phyloP scores from a whole-genome alignment of 2,113 vertebrate species.

The Sprattus sprattus region DNA sequence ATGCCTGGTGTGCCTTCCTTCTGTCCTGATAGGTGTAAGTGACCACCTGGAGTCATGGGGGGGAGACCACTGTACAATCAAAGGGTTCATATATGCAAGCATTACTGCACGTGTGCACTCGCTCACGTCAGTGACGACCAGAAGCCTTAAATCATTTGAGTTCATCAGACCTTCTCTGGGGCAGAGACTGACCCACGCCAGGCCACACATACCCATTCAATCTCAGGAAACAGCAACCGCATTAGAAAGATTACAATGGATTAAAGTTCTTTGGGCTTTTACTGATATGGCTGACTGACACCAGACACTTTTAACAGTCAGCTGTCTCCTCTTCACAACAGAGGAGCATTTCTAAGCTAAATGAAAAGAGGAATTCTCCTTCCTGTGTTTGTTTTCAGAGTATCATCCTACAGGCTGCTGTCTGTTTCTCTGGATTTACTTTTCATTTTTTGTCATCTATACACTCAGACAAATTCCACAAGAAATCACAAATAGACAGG shows the following conservation, averaged over 20 bases:
- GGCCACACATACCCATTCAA: conserved; percentile 66
- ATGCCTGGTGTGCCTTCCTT: conserved; percentile 64
- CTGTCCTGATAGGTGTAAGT: conserved; percentile 64
- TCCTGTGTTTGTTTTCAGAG: conserved; percentile 52
- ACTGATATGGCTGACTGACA: conserved; percentile 72
- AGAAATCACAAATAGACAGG: conserved; percentile 76
- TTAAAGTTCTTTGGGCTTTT: conserved; percentile 78
- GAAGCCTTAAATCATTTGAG: conserved; percentile 59
- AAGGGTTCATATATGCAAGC: conserved; percentile 75
- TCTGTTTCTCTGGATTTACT: conserved; percentile 61
- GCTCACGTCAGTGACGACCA: conserved; percentile 68
- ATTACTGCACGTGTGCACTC: conserved; percentile 80
- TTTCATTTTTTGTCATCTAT: conserved; percentile 59
- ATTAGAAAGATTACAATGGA: conserved; percentile 70
- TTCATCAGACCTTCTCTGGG: conserved; percentile 58
- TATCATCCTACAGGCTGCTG: conserved; percentile 60
- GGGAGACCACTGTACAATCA: conserved; percentile 77
- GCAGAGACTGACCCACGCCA: conserved; percentile 62
- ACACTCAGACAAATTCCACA: conserved; percentile 75
- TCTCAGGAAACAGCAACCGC: conserved; percentile 62
- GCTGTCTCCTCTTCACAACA: conserved; percentile 67
- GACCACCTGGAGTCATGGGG: conserved; percentile 70
- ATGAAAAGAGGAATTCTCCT: conserved; percentile 61
- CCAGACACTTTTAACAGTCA: conserved; percentile 75
- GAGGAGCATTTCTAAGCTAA: conserved; percentile 66